Evolutionary conservation across 2,888 invertebrate species (phyloP), one percentile per base, ranked within the genome.

Genomic region (Piscicola geometra): DNA sequence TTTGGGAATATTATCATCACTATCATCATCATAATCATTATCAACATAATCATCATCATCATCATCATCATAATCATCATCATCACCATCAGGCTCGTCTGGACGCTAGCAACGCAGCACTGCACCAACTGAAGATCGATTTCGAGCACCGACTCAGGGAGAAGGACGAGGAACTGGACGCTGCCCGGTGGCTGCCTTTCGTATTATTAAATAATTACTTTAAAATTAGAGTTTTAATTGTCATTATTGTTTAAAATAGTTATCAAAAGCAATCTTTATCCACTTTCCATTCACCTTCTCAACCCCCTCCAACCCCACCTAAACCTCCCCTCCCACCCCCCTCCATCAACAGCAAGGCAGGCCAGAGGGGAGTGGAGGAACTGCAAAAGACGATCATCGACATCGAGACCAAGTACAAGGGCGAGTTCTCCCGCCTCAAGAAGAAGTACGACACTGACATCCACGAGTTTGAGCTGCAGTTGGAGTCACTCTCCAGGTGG

Each of bases 141-240:
- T 93, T 93, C 85, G 99, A 99, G 88, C 93, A 94, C 86, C 92
- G 97, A 84, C 89, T 99, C 83, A 91, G 92, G 81, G 96, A 97
- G 89, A 98, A 98, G 90, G 98, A 98, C 82, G 98, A 99, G 86
- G 98, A 99, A 88, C 91, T 99, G 85, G 98, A 99, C 88, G 89
- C 90, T 82, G 92, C 97, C 86, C 94, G 96, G 97, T 97, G 36
- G n/a, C 18, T 66, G 18, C 1, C 21, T n/a, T 1, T 28, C 66
- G 25, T 28, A 30, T 21, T 28, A 30, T 21, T 66, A 18, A 2
- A 32, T 33, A 3, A 21, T 33, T 2, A 32, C 28, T 30, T 60
- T 50, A 18, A 15, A 18, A 18, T 50, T 18, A 50, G 15, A 15
- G 52, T 21, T 21, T 18, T 50, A 15, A 50, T 50, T 50, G 21